These are phyloP conservation scores for Asbolus verrucosus DNA, from an alignment of 1,140 invertebrate species.

Conservation along the genomic window DNA sequence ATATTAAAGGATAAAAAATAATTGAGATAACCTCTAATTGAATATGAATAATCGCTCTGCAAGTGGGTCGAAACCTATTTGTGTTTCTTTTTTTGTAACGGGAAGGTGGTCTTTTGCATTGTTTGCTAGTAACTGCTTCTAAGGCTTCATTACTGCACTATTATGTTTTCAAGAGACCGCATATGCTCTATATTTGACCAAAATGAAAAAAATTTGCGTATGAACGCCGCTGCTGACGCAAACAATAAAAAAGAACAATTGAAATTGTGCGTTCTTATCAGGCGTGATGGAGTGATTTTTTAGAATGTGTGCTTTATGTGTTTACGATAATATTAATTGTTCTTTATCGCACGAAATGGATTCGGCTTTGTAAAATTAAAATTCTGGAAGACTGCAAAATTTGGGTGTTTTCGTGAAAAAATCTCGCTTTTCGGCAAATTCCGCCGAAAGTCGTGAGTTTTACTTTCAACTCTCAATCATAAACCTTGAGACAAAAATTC, in stretches of 20 bases:
- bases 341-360: constrained; percentile 1
- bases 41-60: constrained; percentile 25
- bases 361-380: too few relatives aligned
- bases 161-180: constrained; percentile 19
- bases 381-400: too few relatives aligned
- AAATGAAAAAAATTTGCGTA: constrained; percentile 12
- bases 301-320: constrained; percentile 7
- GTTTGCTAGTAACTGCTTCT: too few relatives aligned
- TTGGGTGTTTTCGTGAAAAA: too few relatives aligned
- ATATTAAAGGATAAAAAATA: constrained; percentile 22
- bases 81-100: constrained; percentile 23
- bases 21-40: constrained; percentile 17
- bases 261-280: background rate
- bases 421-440: background rate
- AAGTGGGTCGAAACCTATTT: constrained; percentile 31
- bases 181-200: too few relatives aligned
- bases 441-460: constrained; percentile 32
- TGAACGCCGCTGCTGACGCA: constrained; percentile 2
- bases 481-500: constrained; percentile 53
- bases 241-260: constrained; percentile 1
- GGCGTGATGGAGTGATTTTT: constrained; percentile 6
- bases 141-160: background rate
- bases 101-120: too few relatives aligned
- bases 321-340: constrained; percentile 14
- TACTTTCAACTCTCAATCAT: constrained; percentile 49